These are phyloP conservation scores for Odocoileus virginianus DNA, from an alignment of 2,113 vertebrate species.

Conservation along the genomic window DNA sequence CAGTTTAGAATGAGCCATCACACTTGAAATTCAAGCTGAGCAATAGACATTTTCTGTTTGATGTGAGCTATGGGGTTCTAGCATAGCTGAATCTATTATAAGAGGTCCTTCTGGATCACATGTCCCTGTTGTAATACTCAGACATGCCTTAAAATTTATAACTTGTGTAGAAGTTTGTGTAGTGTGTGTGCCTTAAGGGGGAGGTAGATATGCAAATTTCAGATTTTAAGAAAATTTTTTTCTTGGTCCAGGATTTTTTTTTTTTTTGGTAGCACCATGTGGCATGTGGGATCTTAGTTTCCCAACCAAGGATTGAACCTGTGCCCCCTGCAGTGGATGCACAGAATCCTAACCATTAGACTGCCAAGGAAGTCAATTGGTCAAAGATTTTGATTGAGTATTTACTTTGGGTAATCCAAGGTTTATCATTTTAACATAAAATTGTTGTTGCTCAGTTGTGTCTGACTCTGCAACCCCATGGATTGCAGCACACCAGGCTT, in stretches of 20 bases:
- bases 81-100: background rate
- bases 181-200: background rate
- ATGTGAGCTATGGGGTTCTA: background rate
- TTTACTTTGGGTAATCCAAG: background rate
- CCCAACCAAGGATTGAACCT: background rate
- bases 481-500: background rate
- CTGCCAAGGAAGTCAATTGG: background rate
- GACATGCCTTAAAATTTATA: background rate
- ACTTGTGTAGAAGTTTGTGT: background rate
- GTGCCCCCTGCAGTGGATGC: background rate
- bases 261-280: background rate
- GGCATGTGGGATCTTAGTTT: background rate
- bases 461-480: background rate
- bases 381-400: background rate
- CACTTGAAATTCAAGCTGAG: background rate
- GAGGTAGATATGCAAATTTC: background rate
- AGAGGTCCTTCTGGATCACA: background rate
- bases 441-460: background rate
- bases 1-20: background rate
- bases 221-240: background rate
- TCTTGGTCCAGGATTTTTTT: background rate
- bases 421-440: background rate
- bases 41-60: background rate
- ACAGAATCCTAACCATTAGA: background rate
- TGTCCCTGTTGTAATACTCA: background rate